These are phyloP conservation scores for Aspidapion aeneum DNA, from an alignment of 2,888 invertebrate genomes.

Conservation along the genomic window DNA sequence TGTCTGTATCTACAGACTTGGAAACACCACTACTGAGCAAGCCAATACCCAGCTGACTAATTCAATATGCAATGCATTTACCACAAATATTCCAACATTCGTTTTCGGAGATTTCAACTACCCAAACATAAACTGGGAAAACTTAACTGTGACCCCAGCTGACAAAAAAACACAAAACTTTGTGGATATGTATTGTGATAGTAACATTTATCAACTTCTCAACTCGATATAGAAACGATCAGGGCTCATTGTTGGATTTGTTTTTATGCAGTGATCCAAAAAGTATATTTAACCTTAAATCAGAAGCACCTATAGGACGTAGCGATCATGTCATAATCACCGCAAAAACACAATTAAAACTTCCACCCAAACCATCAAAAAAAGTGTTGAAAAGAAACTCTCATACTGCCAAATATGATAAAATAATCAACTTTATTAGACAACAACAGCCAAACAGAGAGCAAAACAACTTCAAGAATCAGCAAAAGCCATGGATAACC, in stretches of 20 bases:
- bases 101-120: slow-evolving; percentile 3
- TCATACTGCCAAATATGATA: background rate
- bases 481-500: background rate
- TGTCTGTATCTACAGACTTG: background rate
- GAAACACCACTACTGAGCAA: background rate
- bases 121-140: slow-evolving; percentile 9
- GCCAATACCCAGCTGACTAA: background rate
- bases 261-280: background rate
- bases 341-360: background rate
- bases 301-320: background rate
- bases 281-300: background rate
- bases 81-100: too few species aligned
- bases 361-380: background rate
- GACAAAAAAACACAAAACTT: slow-evolving; percentile 4
- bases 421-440: background rate
- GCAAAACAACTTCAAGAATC: background rate
- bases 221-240: slow-evolving; percentile 1
- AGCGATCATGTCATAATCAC: slow-evolving; percentile 1
- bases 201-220: slow-evolving; percentile 2
- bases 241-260: background rate
- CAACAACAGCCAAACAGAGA: background rate
- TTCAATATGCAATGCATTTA: background rate
- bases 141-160: background rate
- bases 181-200: background rate
- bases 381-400: slow-evolving; percentile 1